Evolutionary conservation across 2,797 vertebrate genomes (phyloP), one percentile per base, ranked within the genome.

Genomic region (Margarornis squamiger): DNA sequence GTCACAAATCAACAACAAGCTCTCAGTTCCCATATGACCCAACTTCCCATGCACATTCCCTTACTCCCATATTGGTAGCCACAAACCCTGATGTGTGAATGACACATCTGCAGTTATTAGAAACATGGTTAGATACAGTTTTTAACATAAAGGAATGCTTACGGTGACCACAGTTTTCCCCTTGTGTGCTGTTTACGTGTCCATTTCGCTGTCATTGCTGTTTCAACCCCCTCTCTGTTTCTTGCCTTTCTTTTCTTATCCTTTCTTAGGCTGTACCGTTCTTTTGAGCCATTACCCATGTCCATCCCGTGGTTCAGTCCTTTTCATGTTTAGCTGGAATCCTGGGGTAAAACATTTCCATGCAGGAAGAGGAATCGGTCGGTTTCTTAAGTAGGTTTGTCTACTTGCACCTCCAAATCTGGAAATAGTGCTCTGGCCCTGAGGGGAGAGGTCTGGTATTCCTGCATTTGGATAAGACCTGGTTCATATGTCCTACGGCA

Each of bases 61-160:
- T 81, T 84, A 0, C 52, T 67, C 92, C 55, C 5, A 0, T n/a
- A 16, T 22, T 38, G 77, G 43, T 61, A 87, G 71, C 74, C 59
- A 72, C 76, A 74, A 29, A 70, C 66, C 67, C 46, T 23, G 29
- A 8, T 27, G 45, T 30, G n/a, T 49, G 66, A 79, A 48, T 52
- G 48, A 71, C 75, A 67, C 26, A 3, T 34, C 41, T 93, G 45
- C 77, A 67, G 29, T 54, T n/a, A 20, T 80, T 61, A 93, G 63
- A 90, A n/a, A 46, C 73, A 70, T 2, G 17, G 70, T 95, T 96
- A 92, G 77, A 63, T 59, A 93, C 1, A 92, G 43, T 17, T 90
- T 74, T 76, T 61, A 88, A 94, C n/a, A 54, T 54, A 91, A 92
- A 96, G 63, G 18, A 88, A 88, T 84, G 90, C 91, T 97, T 95